Evolutionary conservation across 2,797 vertebrate genomes (phyloP), one percentile per base, ranked within the genome.

Genomic region (Rhabdomys pumilio): DNA sequence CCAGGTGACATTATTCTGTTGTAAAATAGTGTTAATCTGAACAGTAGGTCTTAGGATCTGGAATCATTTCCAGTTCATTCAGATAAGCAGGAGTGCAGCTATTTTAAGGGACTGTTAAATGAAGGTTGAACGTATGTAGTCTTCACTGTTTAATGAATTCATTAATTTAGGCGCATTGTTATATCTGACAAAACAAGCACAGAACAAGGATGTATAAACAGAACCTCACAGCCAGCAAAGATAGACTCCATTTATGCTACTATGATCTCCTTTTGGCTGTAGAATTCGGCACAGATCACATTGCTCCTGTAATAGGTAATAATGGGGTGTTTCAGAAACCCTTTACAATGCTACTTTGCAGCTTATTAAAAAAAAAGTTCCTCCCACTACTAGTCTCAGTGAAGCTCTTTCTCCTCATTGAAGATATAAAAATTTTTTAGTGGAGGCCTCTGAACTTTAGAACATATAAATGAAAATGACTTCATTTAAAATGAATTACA

Each of bases 111-210:
- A 73, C 69, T 38, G 13, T 38, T 63, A 95, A 94, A 89, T 34
- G 69, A 75, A 65, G 17, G 63, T 41, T 41, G 57, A 93, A 90
- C 86, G 31, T 69, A 65, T 65, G 34, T 57, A 53, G 72, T 92
- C 34, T 69, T 85, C 20, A 1, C 5, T 79, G 57, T 59, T 85
- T 69, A 80, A 59, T 41, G 4, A 44, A 69, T 41, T 96, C 72
- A 87, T 96, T 95, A 86, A 86, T 93, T 88, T 94, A 53, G 72
- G 13, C 34, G 89, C 85, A 63, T 53, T 92, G 55, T 87, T 55
- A n/a, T n/a, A 76, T 38, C 83, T 93, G 72, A 50, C 61, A 63
- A 93, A 63, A 69, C 38, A 91, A 94, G 41, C 67, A 63, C 26
- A 55, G n/a, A 31, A 65, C 12, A 85, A 67, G 88, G 50, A 72